Base-by-base conservation (phyloP, 2,113 vertebrate species). In the Spilogale gracilis region DNA sequence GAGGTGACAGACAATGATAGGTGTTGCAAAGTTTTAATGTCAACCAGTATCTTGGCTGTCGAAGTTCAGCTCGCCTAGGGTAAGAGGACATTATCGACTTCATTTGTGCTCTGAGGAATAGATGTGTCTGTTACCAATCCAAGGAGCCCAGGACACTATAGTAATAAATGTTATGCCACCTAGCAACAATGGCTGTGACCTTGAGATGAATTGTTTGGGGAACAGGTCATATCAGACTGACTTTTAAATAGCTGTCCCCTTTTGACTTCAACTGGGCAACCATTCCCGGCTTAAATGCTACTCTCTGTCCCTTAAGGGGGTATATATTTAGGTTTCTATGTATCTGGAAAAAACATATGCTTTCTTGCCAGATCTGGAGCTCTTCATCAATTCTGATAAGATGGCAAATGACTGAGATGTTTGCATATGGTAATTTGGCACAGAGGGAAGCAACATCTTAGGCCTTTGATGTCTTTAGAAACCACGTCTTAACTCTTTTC, bases 181-280 rank as follows among this genome's bases (percentile, higher is more conserved):
- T 93, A 65, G 84, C 90, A 96, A 98, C 97, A 97, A 97, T 96
- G 84, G 81, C 91, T 96, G 30, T 45, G 84, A 95, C 95, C 90
- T 48, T 17, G 84, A 95, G 81, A 93, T 56, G 95, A 98, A 96
- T 74, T 48, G 78, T 93, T 96, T 96, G 92, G 91, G 95, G 90
- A 97, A n/a, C 21, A 48, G 71, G 84, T 97, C 78, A 54, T 97
- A 98, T 97, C 92, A 94, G 84, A 96, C 48, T 96, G 97, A 97
- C 97, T 98, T 97, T 98, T 97, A 98, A 98, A 97, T 76, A 97
- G 65, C 94, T 93, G 21, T 93, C 84, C 52, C n/a, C 45, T 97
- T 97, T 95, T 84, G 89, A 93, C 81, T 92, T 97, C 90, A 94
- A 86, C 88, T 91, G 94, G 87, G 61, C 86, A 89, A 78, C 79